phyloP scores from a whole-genome alignment of 2,113 vertebrate species.

The Gavia stellata region DNA sequence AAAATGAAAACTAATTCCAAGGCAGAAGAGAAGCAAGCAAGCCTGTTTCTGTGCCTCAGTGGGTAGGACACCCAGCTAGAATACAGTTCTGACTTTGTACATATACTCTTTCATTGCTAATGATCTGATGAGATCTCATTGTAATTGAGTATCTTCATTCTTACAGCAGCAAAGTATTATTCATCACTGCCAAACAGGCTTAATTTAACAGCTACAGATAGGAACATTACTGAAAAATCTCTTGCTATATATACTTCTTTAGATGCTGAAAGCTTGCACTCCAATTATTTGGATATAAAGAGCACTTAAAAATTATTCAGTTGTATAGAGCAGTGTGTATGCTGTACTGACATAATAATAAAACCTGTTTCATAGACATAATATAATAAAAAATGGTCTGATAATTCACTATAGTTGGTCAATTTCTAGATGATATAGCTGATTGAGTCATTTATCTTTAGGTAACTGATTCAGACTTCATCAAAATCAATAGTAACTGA shows the following conservation, averaged over 20 bases:
- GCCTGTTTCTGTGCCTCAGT: background rate
- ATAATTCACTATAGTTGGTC: background rate
- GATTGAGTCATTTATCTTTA: background rate
- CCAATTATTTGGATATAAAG: background rate
- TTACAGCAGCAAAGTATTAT: background rate
- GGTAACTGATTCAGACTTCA: background rate
- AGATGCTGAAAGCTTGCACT: background rate
- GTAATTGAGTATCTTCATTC: background rate
- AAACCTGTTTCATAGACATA: background rate
- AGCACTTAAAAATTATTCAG: slow-evolving; percentile 33
- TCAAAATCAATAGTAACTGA: slow-evolving; percentile 53
- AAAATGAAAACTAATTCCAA: background rate
- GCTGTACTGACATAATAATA: background rate
- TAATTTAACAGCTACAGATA: background rate
- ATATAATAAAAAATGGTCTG: slow-evolving; percentile 18
- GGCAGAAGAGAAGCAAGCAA: background rate
- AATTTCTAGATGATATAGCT: slow-evolving; percentile 24
- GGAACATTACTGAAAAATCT: background rate
- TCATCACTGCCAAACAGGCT: background rate
- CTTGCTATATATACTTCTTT: background rate
- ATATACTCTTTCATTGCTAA: background rate
- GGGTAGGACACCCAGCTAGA: background rate
- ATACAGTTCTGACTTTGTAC: background rate
- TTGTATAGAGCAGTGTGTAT: background rate
- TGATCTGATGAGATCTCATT: background rate